These are phyloP conservation scores for Ennomos fuscantarius DNA, from an alignment of 2,888 invertebrate species.

Conservation along the genomic window DNA sequence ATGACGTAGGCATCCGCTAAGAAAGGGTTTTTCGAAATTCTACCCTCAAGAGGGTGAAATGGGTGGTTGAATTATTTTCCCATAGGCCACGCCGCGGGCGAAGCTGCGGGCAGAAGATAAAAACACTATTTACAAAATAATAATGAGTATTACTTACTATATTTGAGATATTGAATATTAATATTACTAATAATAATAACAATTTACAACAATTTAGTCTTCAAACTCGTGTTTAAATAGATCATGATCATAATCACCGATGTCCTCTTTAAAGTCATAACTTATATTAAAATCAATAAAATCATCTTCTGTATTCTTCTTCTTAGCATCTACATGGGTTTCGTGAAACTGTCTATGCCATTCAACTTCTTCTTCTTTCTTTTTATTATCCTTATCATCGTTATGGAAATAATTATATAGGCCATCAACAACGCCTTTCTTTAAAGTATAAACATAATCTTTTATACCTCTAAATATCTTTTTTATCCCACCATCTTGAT, in stretches of 20 bases:
- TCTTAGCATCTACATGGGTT: constrained; percentile 7
- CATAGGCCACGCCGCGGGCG: no score
- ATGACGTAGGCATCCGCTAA: no score
- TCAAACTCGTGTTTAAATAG: constrained; percentile 11
- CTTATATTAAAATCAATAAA: constrained; percentile 9
- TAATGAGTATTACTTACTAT: no score
- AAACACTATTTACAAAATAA: no score
- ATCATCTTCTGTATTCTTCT: constrained; percentile 10
- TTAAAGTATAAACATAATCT: constrained; percentile 49
- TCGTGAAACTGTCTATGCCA: constrained; percentile 1
- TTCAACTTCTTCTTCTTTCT: constrained; percentile 4
- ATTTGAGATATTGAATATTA: no score
- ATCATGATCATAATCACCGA: constrained; percentile 15
- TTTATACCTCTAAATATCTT: constrained; percentile 48
- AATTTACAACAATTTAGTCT: constrained; percentile 1
- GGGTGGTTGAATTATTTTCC: no score
- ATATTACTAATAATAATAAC: no score
- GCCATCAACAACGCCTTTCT: constrained; percentile 51
- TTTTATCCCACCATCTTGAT: constrained; percentile 24
- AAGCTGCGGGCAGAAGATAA: no score
- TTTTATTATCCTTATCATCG: constrained; percentile 30
- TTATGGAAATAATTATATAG: constrained; percentile 52
- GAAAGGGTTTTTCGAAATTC: no score
- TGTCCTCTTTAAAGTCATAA: constrained; percentile 8
- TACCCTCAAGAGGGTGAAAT: no score